Evolutionary conservation across 2,113 vertebrate species (phyloP), one percentile per base, ranked within the genome.

Genomic region (Oncorhynchus keta): DNA sequence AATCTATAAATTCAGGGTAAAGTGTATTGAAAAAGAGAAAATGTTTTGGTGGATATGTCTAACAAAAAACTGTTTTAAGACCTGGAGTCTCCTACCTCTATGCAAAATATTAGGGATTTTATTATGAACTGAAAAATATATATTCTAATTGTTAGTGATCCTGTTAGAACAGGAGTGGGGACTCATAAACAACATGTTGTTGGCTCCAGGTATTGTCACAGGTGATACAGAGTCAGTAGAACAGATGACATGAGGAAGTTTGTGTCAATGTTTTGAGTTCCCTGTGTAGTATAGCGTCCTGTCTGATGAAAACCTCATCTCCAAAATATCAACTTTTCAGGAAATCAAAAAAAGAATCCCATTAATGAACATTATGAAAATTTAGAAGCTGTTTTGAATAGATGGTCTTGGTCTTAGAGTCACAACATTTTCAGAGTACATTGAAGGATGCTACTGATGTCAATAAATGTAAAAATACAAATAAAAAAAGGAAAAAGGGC

Each of bases 1-100:
- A 75, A 87, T 87, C 77, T 83, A 80, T 79, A 64, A 71, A 79
- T 76, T 82, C 75, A 70, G 76, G 65, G 78, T 49, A 24, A 24
- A 30, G 64, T 1, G 12, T n/a, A 12, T 39, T 68, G 67, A n/a
- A 35, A 20, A 8, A 2, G 1, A 35, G 14, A 12, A 3, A 9
- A 68, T 32, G 67, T 35, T 18, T 9, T 68, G 26, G 22, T 67
- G 65, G 24, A 67, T 30, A 35, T 68, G 7, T 35, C 67, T 35
- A 6, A 30, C 28, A 20, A 68, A 22, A 28, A 22, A 8, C 0
- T 0, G 22, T 67, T 30, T 30, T 32, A 18, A 67, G 65, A 45
- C 39, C 39, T 11, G 12, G 13, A 55, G 51, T 55, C 51, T 65
- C 62, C 24, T 32, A 30, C 65, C 14, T 26, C 26, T 14, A 67